These are phyloP conservation scores for Alligator sinensis DNA, from an alignment of 2,113 vertebrate genomes.

Conservation along the genomic window DNA sequence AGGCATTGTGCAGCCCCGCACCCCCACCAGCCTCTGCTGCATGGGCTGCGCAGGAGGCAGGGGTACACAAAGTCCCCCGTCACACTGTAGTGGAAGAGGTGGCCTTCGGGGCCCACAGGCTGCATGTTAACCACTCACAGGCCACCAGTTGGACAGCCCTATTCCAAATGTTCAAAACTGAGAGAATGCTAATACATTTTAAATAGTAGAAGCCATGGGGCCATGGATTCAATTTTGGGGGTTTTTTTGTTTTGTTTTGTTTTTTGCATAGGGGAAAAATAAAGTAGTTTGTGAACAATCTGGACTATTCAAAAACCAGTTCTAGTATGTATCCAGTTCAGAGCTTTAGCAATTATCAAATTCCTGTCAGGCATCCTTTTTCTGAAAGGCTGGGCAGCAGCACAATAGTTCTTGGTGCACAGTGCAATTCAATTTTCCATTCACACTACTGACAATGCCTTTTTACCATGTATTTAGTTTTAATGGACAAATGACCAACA, in stretches of 20 bases:
- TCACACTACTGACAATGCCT: background rate
- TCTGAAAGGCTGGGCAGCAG: background rate
- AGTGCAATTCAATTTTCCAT: background rate
- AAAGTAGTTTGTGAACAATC: background rate
- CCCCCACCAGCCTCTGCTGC: too few relatives aligned
- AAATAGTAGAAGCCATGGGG: background rate
- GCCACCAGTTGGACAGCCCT: background rate
- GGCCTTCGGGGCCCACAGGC: too few relatives aligned
- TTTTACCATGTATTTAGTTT: background rate
- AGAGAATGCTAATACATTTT: background rate
- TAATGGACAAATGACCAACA: background rate
- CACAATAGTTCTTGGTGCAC: background rate
- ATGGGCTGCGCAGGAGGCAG: too few relatives aligned
- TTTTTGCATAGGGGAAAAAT: background rate
- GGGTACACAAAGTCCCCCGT: too few relatives aligned
- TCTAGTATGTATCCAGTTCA: background rate
- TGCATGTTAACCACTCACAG: too few relatives aligned
- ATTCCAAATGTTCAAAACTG: background rate
- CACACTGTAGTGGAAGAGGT: too few relatives aligned
- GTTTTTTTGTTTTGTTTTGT: background rate
- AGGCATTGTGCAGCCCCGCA: too few relatives aligned
- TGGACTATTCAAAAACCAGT: background rate
- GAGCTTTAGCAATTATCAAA: background rate
- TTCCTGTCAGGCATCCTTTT: background rate
- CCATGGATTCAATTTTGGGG: background rate